Conservation (phyloP, 2,888 invertebrate genomes). For the Agrilus cyanescens region DNA sequence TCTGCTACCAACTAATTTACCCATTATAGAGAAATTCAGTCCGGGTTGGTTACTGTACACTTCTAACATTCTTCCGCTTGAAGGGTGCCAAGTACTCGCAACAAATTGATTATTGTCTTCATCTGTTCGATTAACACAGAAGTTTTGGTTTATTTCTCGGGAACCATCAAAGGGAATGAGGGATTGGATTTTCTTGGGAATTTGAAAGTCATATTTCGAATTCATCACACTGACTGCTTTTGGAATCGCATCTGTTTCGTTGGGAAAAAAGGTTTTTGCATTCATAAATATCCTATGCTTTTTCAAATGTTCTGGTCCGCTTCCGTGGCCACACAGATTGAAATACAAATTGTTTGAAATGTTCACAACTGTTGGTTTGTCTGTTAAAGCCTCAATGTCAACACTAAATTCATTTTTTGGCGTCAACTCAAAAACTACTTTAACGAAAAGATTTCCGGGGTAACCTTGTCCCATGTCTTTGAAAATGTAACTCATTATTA, state of each 20-base stretch:
- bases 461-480: slow-evolving; percentile 73
- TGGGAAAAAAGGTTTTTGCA: slow-evolving; percentile 62
- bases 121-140: slow-evolving; percentile 53
- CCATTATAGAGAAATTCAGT: slow-evolving; percentile 67
- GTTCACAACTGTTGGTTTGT: slow-evolving; percentile 70
- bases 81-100: slow-evolving; percentile 52
- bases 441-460: slow-evolving; percentile 67
- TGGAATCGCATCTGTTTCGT: slow-evolving; percentile 53
- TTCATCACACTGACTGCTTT: slow-evolving; percentile 57
- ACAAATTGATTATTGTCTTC: slow-evolving; percentile 47
- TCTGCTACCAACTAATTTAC: no score
- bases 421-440: slow-evolving; percentile 57
- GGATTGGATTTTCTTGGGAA: slow-evolving; percentile 48
- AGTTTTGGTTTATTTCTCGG: slow-evolving; percentile 71
- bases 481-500: slow-evolving; percentile 63
- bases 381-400: slow-evolving; percentile 61
- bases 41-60: slow-evolving; percentile 78
- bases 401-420: slow-evolving; percentile 63
- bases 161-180: slow-evolving; percentile 51
- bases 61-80: slow-evolving; percentile 63
- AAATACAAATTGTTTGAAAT: slow-evolving; percentile 80
- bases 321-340: slow-evolving; percentile 79
- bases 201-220: slow-evolving; percentile 61
- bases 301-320: slow-evolving; percentile 49
- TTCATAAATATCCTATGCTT: slow-evolving; percentile 65